These are phyloP conservation scores for Drosophila truncata DNA, from an alignment of 1,140 invertebrate genomes.

Conservation along the genomic window DNA sequence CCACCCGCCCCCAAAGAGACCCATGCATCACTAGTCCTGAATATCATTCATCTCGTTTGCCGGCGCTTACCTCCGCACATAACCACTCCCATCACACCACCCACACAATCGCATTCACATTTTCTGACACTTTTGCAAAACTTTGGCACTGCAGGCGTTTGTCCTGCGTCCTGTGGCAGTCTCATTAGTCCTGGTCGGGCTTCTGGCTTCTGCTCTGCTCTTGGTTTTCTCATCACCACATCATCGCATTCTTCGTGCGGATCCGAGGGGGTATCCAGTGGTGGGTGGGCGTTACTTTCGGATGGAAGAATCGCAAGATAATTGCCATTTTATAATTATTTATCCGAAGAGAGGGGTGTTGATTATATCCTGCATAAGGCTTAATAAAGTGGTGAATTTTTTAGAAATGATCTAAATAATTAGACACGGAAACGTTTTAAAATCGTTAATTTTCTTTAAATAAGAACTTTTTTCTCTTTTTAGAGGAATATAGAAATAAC, in stretches of 20 bases:
- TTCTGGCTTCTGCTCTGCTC: constrained; percentile 34
- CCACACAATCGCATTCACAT: constrained; percentile 38
- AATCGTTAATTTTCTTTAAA: not conserved
- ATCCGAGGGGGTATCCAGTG: constrained; percentile 26
- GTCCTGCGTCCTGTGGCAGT: constrained; percentile 53
- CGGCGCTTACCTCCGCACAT: constrained; percentile 77
- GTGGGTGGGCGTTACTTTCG: constrained; percentile 41
- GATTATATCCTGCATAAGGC: constrained; percentile 11
- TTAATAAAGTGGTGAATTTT: not conserved
- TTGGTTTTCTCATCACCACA: constrained; percentile 34
- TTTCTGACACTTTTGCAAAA: constrained; percentile 75
- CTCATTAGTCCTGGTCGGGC: constrained; percentile 41
- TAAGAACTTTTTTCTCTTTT: no score
- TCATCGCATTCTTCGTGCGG: constrained; percentile 23
- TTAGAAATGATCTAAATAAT: not conserved
- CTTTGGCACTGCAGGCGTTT: constrained; percentile 50
- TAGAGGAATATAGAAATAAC: no score
- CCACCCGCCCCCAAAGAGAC: constrained; percentile 66
- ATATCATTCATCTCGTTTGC: constrained; percentile 79
- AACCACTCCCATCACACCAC: constrained; percentile 22
- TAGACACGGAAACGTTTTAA: not conserved
- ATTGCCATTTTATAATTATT: constrained; percentile 51
- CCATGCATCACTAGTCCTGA: constrained; percentile 83
- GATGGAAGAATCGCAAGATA: constrained; percentile 16
- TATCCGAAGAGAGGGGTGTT: constrained; percentile 5